These are phyloP conservation scores for Hypomecis punctinalis DNA, from an alignment of 2,888 invertebrate genomes.

Conservation along the genomic window DNA sequence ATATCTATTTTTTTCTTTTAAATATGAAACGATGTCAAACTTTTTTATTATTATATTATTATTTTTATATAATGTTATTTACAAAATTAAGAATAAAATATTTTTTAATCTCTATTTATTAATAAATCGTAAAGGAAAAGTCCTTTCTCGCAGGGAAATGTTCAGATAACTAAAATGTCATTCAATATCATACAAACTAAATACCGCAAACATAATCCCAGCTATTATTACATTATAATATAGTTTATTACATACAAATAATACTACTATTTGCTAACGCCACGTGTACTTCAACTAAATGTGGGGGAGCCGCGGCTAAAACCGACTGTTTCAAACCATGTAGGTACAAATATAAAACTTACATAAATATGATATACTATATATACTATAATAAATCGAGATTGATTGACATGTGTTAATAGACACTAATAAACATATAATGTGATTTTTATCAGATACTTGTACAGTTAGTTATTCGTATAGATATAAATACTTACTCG, in stretches of 20 bases:
- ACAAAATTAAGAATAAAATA: no score
- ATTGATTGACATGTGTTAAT: no score
- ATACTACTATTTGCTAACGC: constrained; percentile 16
- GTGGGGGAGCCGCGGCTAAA: not conserved
- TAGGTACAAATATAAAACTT: not conserved
- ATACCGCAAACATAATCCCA: constrained; percentile 31
- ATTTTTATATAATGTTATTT: no score
- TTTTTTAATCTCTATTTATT: no score
- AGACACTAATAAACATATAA: not conserved
- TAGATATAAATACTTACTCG: no score
- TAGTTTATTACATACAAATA: constrained; percentile 2
- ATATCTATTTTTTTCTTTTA: no score
- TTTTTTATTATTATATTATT: no score
- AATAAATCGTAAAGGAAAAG: not conserved
- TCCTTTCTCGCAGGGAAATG: constrained; percentile 3
- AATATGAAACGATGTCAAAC: no score
- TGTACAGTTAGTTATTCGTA: no score
- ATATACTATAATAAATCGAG: no score
- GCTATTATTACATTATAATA: constrained; percentile 9
- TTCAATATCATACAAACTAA: constrained; percentile 25
- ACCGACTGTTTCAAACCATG: not conserved
- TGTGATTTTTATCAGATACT: constrained; percentile 15
- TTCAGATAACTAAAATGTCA: constrained; percentile 6
- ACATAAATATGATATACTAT: no score
- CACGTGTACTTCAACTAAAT: constrained; percentile 15